Evolutionary conservation across 1,140 invertebrate genomes (phyloP).

Genomic region (Tachypleus tridentatus): DNA sequence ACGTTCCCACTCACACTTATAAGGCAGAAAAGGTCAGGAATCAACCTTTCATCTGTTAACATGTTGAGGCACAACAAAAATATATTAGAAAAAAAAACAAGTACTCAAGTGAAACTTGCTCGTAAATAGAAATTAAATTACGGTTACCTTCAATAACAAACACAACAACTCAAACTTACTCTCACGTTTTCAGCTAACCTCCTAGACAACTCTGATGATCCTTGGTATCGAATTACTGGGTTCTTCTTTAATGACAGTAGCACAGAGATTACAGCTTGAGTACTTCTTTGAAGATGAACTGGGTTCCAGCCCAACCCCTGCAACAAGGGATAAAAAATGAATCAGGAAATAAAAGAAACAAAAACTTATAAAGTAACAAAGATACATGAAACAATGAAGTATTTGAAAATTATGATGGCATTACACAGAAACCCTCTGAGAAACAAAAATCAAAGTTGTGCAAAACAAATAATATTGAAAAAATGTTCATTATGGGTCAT

Average conservation of each 20-base stretch:
- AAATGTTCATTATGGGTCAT: too few species aligned
- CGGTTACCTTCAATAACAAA: too few species aligned
- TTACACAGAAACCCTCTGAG: conserved; percentile 8
- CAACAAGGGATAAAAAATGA: neutral
- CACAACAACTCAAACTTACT: conserved; percentile 21
- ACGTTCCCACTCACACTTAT: too few species aligned
- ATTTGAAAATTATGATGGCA: conserved; percentile 5
- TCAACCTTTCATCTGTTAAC: too few species aligned
- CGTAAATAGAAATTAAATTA: neutral
- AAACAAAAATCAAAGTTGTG: conserved; percentile 8
- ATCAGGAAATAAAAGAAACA: too few species aligned
- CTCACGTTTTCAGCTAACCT: conserved; percentile 71
- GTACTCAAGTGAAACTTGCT: too few species aligned
- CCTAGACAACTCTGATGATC: conserved; percentile 69
- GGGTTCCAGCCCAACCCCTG: conserved; percentile 61
- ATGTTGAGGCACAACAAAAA: too few species aligned
- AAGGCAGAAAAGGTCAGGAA: too few species aligned
- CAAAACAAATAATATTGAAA: neutral
- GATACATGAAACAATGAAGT: too few species aligned
- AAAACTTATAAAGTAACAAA: too few species aligned
- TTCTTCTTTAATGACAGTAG: conserved; percentile 84
- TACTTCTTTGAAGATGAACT: conserved; percentile 54
- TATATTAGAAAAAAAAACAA: too few species aligned
- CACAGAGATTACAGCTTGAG: conserved; percentile 72
- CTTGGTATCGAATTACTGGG: conserved; percentile 83